phyloP scores from a whole-genome alignment of 2,888 invertebrate genomes.

The Zaprionus bogoriensis region DNA sequence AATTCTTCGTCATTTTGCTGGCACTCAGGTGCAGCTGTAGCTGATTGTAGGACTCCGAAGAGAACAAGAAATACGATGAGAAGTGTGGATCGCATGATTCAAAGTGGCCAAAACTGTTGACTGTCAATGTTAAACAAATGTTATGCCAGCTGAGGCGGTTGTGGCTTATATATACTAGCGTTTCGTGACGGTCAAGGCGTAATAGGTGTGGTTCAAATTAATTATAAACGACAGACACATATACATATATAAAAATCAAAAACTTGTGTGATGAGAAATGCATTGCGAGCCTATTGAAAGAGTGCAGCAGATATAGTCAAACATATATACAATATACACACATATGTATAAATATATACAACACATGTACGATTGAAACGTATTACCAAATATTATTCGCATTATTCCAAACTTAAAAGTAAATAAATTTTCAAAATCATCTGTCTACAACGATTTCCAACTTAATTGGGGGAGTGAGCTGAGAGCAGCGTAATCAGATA shows the following conservation, averaged over 20 bases:
- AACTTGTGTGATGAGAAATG: conserved; percentile 52
- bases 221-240: too few relatives aligned
- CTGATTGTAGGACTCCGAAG: too few relatives aligned
- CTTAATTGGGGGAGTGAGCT: neutral
- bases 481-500: neutral
- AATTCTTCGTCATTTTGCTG: too few relatives aligned
- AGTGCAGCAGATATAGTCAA: neutral
- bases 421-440: conserved; percentile 8
- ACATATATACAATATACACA: conserved; percentile 3
- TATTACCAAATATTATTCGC: conserved; percentile 1
- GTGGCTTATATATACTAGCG: too few relatives aligned
- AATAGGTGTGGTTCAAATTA: too few relatives aligned
- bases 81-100: too few relatives aligned
- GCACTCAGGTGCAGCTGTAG: too few relatives aligned
- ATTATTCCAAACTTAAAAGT: conserved; percentile 7
- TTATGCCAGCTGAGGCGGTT: too few relatives aligned
- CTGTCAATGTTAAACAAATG: too few relatives aligned
- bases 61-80: too few relatives aligned
- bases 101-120: too few relatives aligned
- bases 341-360: conserved; percentile 1
- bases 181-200: too few relatives aligned
- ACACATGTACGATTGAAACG: neutral
- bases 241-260: conserved; percentile 3
- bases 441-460: neutral
- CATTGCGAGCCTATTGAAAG: conserved; percentile 39